Conservation (phyloP, 2,888 invertebrate species). For the Allacma fusca region DNA sequence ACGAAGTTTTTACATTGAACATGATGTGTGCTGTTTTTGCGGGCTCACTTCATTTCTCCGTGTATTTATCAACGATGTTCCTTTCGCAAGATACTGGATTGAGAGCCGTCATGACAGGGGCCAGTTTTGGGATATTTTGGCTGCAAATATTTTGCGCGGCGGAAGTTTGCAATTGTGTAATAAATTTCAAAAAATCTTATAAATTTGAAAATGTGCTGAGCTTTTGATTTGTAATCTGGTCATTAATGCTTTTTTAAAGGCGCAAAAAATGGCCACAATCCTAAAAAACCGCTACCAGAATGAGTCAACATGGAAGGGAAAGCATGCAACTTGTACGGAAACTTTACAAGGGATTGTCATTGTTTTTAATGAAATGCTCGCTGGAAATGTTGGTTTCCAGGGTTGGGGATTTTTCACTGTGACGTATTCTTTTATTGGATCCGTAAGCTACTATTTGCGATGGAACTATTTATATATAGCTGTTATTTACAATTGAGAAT, state of each 20-base stretch:
- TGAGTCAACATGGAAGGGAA: background rate
- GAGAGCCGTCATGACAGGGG: background rate
- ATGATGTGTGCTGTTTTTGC: slow-evolving; percentile 10
- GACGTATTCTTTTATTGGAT: slow-evolving; percentile 43
- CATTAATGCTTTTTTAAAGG: slow-evolving; percentile 5
- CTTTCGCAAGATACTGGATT: background rate
- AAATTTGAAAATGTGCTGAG: too few species aligned
- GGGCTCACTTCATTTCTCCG: slow-evolving; percentile 20
- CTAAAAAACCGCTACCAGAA: slow-evolving; percentile 10
- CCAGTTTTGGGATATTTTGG: background rate
- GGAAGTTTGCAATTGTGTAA: slow-evolving; percentile 20
- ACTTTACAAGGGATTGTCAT: slow-evolving; percentile 34
- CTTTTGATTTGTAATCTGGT: too few species aligned
- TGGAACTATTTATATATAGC: too few species aligned
- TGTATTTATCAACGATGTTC: slow-evolving; percentile 6
- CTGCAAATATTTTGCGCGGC: background rate
- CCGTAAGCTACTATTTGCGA: too few species aligned
- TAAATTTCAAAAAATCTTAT: too few species aligned
- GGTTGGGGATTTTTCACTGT: slow-evolving; percentile 38
- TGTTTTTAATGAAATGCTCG: slow-evolving; percentile 11
- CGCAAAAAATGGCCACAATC: background rate
- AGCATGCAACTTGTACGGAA: slow-evolving; percentile 8
- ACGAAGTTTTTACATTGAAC: background rate
- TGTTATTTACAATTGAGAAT: too few species aligned
- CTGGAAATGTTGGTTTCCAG: slow-evolving; percentile 31